Evolutionary conservation across 1,140 invertebrate genomes (phyloP), one percentile per base, ranked within the genome.

Genomic region (Parapsyche elsis): DNA sequence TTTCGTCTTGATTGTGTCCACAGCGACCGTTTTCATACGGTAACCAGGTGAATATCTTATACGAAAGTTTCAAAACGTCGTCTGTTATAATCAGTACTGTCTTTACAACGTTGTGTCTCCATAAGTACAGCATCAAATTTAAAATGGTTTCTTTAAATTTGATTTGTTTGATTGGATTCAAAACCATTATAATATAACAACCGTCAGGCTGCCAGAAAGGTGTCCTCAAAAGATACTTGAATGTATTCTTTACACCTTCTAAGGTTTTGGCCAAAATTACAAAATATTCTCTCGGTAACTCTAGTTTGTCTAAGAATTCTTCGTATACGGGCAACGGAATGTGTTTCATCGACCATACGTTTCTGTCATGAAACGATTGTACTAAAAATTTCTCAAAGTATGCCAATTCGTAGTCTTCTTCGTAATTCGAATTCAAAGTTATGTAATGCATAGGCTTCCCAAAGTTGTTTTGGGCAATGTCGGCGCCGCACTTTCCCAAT

Each of bases 11-110:
- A 53, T 82, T 61, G 16, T 80, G 9, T 67, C 80, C 82, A 44
- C 84, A 85, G 14, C 71, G 75, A 5, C 75, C 80, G 12, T 84
- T 67, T 24, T 49, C 64, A 64, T 84, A 84, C 0, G 84, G 85
- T 44, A 84, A 83, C 81, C 83, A 83, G 14, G 79, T 82, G 59
- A 81, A 84, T 23, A 84, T 77, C 38, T 57, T 77, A 77, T 77
- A 77, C 14, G 10, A n/a, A 23, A 9, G 1, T 1, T 23, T 44
- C 4, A 24, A 14, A 10, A 9, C 14, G 64, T 77, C 57, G 44
- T 77, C 76, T 9, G 57, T 64, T 21, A 61, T 44, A 2, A 77
- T 45, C 14, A 64, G 26, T 38, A 45, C 76, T 30, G 61, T 77
- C 12, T 77, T 77, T n/a, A 21, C 16, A 5, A 77, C 59, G 12